These are phyloP conservation scores for Myodes glareolus DNA, from an alignment of 2,113 vertebrate genomes.

Conservation along the genomic window DNA sequence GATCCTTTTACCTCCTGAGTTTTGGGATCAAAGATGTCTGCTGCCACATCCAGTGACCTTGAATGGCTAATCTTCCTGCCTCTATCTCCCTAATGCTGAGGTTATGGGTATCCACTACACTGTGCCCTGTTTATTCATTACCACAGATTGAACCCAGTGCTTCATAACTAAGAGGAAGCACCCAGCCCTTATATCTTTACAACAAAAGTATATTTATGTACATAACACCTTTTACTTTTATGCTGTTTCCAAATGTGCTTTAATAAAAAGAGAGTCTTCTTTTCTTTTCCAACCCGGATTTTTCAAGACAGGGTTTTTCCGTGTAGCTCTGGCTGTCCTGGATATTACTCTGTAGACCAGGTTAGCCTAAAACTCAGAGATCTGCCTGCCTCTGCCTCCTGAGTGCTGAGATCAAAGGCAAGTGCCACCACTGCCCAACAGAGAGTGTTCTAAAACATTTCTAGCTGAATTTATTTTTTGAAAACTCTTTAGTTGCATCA, in stretches of 20 bases:
- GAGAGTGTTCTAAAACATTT: neutral
- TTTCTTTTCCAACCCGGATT: neutral
- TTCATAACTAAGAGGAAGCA: neutral
- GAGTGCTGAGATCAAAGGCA: neutral
- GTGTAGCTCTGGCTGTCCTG: neutral
- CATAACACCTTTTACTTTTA: neutral
- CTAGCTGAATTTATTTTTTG: slow-evolving; percentile 18
- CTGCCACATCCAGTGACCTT: neutral
- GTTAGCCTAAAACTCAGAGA: neutral
- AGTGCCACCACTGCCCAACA: neutral
- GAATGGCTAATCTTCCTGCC: neutral
- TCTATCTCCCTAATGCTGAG: neutral
- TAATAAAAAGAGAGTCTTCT: neutral
- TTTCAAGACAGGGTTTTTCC: neutral
- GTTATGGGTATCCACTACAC: too few relatives aligned
- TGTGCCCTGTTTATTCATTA: neutral
- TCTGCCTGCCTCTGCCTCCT: neutral
- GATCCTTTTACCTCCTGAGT: neutral
- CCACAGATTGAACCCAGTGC: neutral
- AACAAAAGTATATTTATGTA: neutral
- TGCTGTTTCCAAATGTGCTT: neutral
- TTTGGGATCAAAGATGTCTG: neutral
- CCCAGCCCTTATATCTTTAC: neutral
- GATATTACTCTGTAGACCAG: neutral
- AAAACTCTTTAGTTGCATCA: neutral